Evolutionary conservation across 2,797 vertebrate species (phyloP).

Genomic region (Gymnothorax javanicus): DNA sequence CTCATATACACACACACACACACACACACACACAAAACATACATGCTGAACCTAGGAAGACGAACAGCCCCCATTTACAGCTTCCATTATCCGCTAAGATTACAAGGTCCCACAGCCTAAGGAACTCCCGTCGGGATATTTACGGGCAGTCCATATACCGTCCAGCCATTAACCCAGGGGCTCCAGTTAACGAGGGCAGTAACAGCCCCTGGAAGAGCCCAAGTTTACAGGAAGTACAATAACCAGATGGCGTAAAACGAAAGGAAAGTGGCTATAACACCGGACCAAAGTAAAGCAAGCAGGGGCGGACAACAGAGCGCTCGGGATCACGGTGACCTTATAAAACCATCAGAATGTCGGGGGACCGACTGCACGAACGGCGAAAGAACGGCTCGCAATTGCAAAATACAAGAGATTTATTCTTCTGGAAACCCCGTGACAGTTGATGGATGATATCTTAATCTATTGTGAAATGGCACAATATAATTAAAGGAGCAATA

Average conservation of each 20-base stretch:
- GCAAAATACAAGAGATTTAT: slow-evolving; percentile 71
- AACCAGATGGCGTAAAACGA: slow-evolving; percentile 45
- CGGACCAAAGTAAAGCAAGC: background rate
- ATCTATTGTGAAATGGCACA: slow-evolving; percentile 60
- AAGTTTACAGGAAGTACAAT: slow-evolving; percentile 64
- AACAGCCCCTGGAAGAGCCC: slow-evolving; percentile 60
- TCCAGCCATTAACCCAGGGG: slow-evolving; percentile 54
- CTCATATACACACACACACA: background rate
- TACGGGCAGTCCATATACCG: slow-evolving; percentile 59
- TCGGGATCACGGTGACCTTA: slow-evolving; percentile 63
- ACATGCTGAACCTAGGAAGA: slow-evolving; percentile 32
- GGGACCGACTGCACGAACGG: slow-evolving; percentile 59
- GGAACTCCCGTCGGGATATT: slow-evolving; percentile 59
- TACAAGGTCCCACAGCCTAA: slow-evolving; percentile 39
- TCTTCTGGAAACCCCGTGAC: slow-evolving; percentile 49
- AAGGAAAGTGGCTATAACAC: background rate
- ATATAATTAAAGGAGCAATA: slow-evolving; percentile 67
- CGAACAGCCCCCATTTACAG: slow-evolving; percentile 51
- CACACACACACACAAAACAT: background rate
- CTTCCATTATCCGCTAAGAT: slow-evolving; percentile 50
- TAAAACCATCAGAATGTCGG: slow-evolving; percentile 59
- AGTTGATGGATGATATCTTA: background rate
- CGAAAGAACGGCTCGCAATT: slow-evolving; percentile 42
- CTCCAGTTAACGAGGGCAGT: slow-evolving; percentile 55
- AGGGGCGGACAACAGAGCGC: slow-evolving; percentile 23